A percentile compares a stretch with the other conserved stretches of the same genome.
phyloP scores from a whole-genome alignment of 2,113 vertebrate species.

The Tupaia tana region DNA sequence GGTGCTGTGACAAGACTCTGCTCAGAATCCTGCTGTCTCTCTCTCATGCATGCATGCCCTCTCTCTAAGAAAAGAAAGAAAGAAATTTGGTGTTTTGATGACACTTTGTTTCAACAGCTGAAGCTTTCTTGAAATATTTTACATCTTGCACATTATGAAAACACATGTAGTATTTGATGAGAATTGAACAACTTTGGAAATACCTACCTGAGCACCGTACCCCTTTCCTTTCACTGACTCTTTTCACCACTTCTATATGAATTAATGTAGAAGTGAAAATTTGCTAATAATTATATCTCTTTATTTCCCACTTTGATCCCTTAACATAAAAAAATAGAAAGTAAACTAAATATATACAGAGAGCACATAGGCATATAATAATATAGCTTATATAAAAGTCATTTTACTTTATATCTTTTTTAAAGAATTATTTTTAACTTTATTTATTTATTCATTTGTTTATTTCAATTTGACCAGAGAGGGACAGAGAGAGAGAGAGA shows the following conservation, averaged over 20 bases:
- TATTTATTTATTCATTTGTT: too few relatives aligned
- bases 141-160: neutral
- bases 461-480: too few relatives aligned
- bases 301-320: neutral
- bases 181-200: neutral
- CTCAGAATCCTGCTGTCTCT: too few relatives aligned
- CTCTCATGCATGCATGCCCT: too few relatives aligned
- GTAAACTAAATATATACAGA: neutral
- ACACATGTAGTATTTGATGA: neutral
- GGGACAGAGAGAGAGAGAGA: too few relatives aligned
- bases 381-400: neutral
- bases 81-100: neutral
- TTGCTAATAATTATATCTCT: neutral
- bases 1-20: too few relatives aligned
- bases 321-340: neutral
- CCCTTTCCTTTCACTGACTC: neutral
- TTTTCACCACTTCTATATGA: neutral
- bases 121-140: conserved; percentile 7
- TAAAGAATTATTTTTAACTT: too few relatives aligned
- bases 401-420: neutral
- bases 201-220: neutral
- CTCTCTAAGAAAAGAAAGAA: too few relatives aligned
- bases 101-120: neutral
- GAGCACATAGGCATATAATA: neutral
- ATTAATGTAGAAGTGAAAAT: neutral